phyloP scores from a whole-genome alignment of 2,113 vertebrate genomes.

The Vidua macroura region DNA sequence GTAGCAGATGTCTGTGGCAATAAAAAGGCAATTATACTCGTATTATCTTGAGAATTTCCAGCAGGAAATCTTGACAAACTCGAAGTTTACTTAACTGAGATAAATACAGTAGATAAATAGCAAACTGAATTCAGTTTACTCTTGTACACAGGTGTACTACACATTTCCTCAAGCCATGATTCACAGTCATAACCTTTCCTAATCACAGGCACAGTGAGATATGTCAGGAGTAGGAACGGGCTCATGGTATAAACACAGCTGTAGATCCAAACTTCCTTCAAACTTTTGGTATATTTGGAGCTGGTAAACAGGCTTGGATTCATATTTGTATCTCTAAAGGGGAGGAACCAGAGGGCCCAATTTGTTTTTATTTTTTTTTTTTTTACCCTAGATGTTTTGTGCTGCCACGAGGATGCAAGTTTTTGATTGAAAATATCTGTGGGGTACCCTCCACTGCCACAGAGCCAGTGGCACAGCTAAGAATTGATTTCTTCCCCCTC shows the following conservation, averaged over 20 bases:
- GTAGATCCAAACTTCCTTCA: conserved; percentile 21
- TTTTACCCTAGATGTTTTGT: neutral
- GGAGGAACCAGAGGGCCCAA: neutral
- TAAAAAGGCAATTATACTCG: conserved; percentile 72
- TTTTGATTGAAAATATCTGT: conserved; percentile 30
- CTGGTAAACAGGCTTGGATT: neutral
- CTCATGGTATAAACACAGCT: neutral
- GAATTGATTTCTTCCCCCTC: conserved; percentile 25
- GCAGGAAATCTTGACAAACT: conserved; percentile 72
- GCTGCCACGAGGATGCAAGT: neutral
- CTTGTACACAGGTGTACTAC: conserved; percentile 60
- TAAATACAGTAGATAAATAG: conserved; percentile 73
- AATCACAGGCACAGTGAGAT: conserved; percentile 61
- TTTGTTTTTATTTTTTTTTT: neutral
- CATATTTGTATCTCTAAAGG: neutral
- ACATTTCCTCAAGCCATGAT: conserved; percentile 58
- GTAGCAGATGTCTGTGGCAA: conserved; percentile 73
- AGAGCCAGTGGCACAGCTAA: conserved; percentile 5
- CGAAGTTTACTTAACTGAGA: conserved; percentile 71
- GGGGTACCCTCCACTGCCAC: neutral
- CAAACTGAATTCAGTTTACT: conserved; percentile 69
- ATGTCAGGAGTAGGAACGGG: conserved; percentile 11
- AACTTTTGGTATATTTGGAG: neutral
- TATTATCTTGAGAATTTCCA: conserved; percentile 69
- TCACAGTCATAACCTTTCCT: conserved; percentile 66